Percentiles rank a stretch among this genome's conserved stretches.
Conservation (phyloP, 2,797 vertebrate species). For the Enteromius fasciolatus region DNA sequence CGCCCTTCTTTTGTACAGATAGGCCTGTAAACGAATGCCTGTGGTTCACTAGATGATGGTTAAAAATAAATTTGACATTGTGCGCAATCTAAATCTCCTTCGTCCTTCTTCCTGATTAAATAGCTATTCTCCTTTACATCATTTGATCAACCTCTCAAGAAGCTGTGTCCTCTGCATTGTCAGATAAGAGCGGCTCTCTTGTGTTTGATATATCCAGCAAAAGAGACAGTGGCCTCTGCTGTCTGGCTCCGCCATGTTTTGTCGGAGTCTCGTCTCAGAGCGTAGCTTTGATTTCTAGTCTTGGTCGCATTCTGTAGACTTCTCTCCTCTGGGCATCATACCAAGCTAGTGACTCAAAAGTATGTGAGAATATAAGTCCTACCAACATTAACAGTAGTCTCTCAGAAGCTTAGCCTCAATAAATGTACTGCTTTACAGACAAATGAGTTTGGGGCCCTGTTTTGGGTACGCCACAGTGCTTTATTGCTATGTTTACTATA, state of each 20-base stretch:
- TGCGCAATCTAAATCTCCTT: conserved; percentile 23
- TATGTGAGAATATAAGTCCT: conserved; percentile 32
- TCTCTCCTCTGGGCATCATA: conserved; percentile 55
- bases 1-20: conserved; percentile 24
- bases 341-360: conserved; percentile 53
- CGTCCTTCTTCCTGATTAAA: conserved; percentile 20
- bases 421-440: conserved; percentile 54
- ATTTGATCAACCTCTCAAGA: conserved; percentile 53
- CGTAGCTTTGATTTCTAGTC: conserved; percentile 61
- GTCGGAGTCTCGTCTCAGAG: conserved; percentile 61
- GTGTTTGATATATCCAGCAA: conserved; percentile 68
- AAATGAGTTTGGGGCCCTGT: conserved; percentile 56
- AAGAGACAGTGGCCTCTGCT: conserved; percentile 58
- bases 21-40: conserved; percentile 31
- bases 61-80: conserved; percentile 31
- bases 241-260: conserved; percentile 72
- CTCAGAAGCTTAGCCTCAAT: conserved; percentile 50
- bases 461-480: conserved; percentile 52
- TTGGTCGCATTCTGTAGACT: conserved; percentile 65
- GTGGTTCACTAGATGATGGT: background rate
- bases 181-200: conserved; percentile 64
- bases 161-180: conserved; percentile 62
- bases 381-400: conserved; percentile 49
- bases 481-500: conserved; percentile 58
- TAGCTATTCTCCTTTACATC: conserved; percentile 12